A percentile compares a stretch with the other conserved stretches of the same genome.
Conservation (phyloP, 1,140 invertebrate genomes). For the Orchesella cincta region DNA sequence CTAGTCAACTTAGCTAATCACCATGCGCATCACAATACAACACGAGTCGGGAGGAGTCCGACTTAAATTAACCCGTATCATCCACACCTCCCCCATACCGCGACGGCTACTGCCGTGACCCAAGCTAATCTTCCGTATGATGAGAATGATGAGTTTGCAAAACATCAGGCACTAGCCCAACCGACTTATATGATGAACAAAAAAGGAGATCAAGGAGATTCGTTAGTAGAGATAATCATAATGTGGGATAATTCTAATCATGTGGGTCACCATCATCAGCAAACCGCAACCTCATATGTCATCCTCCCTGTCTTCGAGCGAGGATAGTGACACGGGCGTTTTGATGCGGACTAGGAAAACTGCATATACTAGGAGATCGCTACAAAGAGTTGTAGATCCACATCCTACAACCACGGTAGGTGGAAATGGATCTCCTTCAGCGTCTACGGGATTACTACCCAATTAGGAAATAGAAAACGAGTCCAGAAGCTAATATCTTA, state of each 20-base stretch:
- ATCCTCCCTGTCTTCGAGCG: background rate
- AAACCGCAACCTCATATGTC: background rate
- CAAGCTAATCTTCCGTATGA: background rate
- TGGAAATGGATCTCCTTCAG: background rate
- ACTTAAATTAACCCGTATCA: background rate
- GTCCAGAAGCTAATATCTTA: background rate
- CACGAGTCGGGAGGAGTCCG: background rate
- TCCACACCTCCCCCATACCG: too few relatives aligned
- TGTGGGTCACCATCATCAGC: background rate
- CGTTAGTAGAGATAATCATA: background rate
- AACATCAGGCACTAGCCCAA: background rate
- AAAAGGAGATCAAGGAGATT: background rate
- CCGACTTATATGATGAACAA: constrained; percentile 3
- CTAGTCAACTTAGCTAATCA: constrained; percentile 27
- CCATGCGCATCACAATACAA: background rate
- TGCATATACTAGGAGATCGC: background rate
- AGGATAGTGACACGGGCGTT: constrained; percentile 26
- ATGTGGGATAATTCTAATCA: background rate
- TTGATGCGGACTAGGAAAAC: constrained; percentile 22
- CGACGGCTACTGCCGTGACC: background rate
- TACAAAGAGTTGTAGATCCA: background rate
- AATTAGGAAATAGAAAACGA: constrained; percentile 11
- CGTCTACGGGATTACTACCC: background rate
- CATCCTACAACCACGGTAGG: background rate
- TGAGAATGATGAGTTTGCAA: constrained; percentile 18